Evolutionary conservation across 2,797 vertebrate species (phyloP).

Genomic region (Acrossocheilus wenchowensis): DNA sequence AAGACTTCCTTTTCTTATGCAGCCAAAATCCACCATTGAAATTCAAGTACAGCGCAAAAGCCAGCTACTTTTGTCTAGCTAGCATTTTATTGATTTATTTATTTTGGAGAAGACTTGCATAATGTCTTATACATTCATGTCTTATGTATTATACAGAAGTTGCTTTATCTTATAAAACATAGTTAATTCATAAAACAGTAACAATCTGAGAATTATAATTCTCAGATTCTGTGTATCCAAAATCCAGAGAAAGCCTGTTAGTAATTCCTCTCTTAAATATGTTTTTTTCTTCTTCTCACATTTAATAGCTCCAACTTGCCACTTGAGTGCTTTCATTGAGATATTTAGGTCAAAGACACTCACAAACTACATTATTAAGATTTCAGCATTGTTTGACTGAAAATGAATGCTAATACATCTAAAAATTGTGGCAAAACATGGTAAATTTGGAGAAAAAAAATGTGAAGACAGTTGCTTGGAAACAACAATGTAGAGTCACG

Average conservation of each 20-base stretch:
- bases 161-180: neutral
- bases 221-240: neutral
- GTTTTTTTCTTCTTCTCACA: neutral
- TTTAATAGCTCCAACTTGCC: neutral
- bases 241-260: neutral
- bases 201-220: neutral
- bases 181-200: neutral
- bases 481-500: slow-evolving; percentile 28
- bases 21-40: slow-evolving; percentile 54
- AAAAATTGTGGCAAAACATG: neutral
- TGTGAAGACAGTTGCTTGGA: slow-evolving; percentile 40
- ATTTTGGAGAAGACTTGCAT: slow-evolving; percentile 29
- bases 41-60: slow-evolving; percentile 38
- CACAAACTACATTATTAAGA: neutral
- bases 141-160: neutral
- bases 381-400: neutral
- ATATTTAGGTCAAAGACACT: slow-evolving; percentile 18
- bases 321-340: neutral
- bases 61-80: slow-evolving; percentile 39
- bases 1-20: slow-evolving; percentile 58
- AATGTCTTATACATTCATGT: neutral
- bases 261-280: neutral
- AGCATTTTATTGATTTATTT: neutral
- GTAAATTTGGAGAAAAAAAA: neutral
- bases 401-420: neutral